Evolutionary conservation across 2,888 invertebrate genomes (phyloP), one percentile per base, ranked within the genome.

Genomic region (Stenodema calcarata): DNA sequence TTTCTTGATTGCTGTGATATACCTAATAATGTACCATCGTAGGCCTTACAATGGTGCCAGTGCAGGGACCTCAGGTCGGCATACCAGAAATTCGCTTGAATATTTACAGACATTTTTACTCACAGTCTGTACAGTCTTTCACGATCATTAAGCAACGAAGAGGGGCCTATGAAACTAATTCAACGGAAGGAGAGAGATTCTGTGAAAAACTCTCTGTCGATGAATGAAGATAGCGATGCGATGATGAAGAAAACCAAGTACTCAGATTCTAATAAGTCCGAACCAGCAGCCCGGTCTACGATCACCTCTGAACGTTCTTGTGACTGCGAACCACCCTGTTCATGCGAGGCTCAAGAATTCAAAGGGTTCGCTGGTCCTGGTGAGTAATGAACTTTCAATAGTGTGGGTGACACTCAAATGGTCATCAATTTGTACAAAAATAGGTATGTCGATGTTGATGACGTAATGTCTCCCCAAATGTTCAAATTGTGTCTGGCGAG

Each of bases 301-400:
- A 35, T 35, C 35, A n/a, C 54, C n/a, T 54, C 54, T 11, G 44
- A 78, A 9, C 62, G 16, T 14, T 27, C 70, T 7, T 84, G 84
- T 30, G 27, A n/a, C 6, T 84, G 84, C 30, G 70, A 70, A 28
- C 73, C 84, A 2, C 84, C 84, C 3, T 84, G 84, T 28, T 27
- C 42, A 0, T 84, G 84, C 23, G 44, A 84, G 44, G 70, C 73
- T 11, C 47, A 70, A 28, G 84, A 47, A 9, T 84, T 84, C 28
- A 44, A 84, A 73, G 84, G 84, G 27, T 84, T 84, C 16, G 84
- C 84, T 7, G 84, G 84, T 11, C 73, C 84, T 27, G 84, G 84
- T 84, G n/a, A 23, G 79, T 23, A 54, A 18, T 4, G 7, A 35
- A 35, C 4, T 35, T 35, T 35, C 35, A 35, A 35, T 2, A 2